These are phyloP conservation scores for Arnoldichthys spilopterus DNA, from an alignment of 2,797 vertebrate genomes.

Conservation along the genomic window DNA sequence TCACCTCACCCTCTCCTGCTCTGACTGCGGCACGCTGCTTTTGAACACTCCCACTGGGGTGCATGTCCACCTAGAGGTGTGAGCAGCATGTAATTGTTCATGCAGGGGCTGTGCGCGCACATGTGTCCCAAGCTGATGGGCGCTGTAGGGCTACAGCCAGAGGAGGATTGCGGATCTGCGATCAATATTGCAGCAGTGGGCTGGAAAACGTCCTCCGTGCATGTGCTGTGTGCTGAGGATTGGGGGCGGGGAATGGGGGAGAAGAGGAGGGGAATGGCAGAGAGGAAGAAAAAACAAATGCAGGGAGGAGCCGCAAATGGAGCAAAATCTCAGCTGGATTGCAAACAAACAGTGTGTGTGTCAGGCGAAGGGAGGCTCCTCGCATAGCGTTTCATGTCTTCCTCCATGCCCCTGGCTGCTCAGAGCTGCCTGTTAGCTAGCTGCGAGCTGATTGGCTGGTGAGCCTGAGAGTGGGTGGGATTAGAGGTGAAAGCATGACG, in stretches of 20 bases:
- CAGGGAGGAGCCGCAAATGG: slow-evolving; percentile 54
- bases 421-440: slow-evolving; percentile 28
- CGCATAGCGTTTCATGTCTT: slow-evolving; percentile 24
- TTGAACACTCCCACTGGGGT: background rate
- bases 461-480: background rate
- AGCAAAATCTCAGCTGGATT: slow-evolving; percentile 52
- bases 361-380: slow-evolving; percentile 34
- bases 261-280: slow-evolving; percentile 42
- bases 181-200: slow-evolving; percentile 80
- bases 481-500: slow-evolving; percentile 11
- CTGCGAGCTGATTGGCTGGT: slow-evolving; percentile 12
- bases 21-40: background rate
- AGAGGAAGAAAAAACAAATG: slow-evolving; percentile 55
- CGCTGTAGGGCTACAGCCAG: slow-evolving; percentile 52
- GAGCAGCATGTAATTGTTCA: slow-evolving; percentile 75
- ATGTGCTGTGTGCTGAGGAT: slow-evolving; percentile 62
- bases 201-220: slow-evolving; percentile 76
- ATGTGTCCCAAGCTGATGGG: slow-evolving; percentile 70
- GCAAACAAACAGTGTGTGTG: slow-evolving; percentile 52
- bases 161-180: slow-evolving; percentile 66
- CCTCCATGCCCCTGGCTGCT: slow-evolving; percentile 1
- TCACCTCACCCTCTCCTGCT: background rate
- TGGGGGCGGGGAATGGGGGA: slow-evolving; percentile 51
- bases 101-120: slow-evolving; percentile 50
- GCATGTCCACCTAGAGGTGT: slow-evolving; percentile 4